These are phyloP conservation scores for Sebastes glaucus DNA, from an alignment of 2,797 vertebrate genomes.

Conservation along the genomic window DNA sequence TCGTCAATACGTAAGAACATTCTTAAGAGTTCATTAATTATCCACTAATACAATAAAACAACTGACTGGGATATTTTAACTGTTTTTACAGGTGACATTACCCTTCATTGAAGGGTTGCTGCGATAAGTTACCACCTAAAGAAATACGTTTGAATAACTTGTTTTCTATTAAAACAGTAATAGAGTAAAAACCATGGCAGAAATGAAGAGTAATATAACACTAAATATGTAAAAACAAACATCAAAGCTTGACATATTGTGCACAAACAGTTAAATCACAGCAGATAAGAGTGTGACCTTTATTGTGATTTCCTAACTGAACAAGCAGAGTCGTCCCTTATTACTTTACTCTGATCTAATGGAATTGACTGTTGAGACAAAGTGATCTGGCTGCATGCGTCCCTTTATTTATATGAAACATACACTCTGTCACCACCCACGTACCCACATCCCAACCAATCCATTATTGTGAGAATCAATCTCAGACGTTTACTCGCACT, in stretches of 20 bases:
- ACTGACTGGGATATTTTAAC: background rate
- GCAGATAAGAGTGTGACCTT: slow-evolving; percentile 35
- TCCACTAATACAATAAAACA: background rate
- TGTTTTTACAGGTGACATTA: background rate
- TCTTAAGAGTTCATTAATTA: background rate
- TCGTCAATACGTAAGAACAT: background rate
- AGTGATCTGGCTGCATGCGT: slow-evolving; percentile 41
- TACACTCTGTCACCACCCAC: slow-evolving; percentile 26
- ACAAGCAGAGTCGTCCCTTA: slow-evolving; percentile 40
- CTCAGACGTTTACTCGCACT: slow-evolving; percentile 15
- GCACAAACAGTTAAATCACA: slow-evolving; percentile 16
- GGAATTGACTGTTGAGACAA: slow-evolving; percentile 60
- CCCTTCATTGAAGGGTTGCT: background rate
- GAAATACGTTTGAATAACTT: background rate
- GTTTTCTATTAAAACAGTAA: background rate
- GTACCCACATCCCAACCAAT: slow-evolving; percentile 36
- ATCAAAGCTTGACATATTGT: background rate
- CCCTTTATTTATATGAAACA: slow-evolving; percentile 55
- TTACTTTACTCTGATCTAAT: slow-evolving; percentile 45
- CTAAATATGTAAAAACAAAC: background rate
- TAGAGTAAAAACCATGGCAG: background rate
- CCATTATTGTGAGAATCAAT: slow-evolving; percentile 63
- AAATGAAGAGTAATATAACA: background rate
- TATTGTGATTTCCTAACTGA: slow-evolving; percentile 49
- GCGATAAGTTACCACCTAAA: background rate